phyloP scores from a whole-genome alignment of 2,888 invertebrate species.

The Diadromus collaris region DNA sequence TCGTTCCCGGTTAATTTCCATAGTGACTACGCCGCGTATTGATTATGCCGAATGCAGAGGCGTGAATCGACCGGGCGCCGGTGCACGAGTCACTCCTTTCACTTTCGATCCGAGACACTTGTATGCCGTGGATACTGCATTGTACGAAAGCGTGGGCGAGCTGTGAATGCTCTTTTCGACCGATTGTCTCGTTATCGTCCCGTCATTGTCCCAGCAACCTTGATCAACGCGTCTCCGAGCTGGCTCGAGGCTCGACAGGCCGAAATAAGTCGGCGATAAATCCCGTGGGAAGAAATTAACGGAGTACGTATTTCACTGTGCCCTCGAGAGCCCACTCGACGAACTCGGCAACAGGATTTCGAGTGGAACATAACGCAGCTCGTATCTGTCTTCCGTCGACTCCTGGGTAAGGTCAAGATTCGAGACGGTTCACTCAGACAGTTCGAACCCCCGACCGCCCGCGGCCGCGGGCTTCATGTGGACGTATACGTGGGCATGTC shows the following conservation, averaged over 20 bases:
- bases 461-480: background rate
- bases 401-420: conserved; percentile 41
- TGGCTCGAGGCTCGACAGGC: background rate
- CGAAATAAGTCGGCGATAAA: conserved; percentile 14
- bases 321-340: conserved; percentile 21
- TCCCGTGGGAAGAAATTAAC: conserved; percentile 55
- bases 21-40: conserved; percentile 23
- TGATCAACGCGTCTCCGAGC: background rate
- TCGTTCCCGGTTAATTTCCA: conserved; percentile 31
- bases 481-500: background rate
- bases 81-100: conserved; percentile 50
- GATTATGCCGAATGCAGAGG: conserved; percentile 56
- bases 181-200: conserved; percentile 48
- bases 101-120: conserved; percentile 45
- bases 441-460: background rate
- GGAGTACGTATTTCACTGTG: conserved; percentile 7
- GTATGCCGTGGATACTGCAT: background rate
- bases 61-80: conserved; percentile 55
- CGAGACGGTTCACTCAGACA: background rate
- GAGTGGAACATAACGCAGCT: conserved; percentile 40
- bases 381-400: conserved; percentile 18
- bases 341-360: conserved; percentile 36
- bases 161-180: conserved; percentile 7
- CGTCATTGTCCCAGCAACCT: conserved; percentile 4
- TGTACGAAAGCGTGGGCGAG: background rate